phyloP scores from a whole-genome alignment of 2,797 vertebrate species.

The Adrianichthys oophorus region DNA sequence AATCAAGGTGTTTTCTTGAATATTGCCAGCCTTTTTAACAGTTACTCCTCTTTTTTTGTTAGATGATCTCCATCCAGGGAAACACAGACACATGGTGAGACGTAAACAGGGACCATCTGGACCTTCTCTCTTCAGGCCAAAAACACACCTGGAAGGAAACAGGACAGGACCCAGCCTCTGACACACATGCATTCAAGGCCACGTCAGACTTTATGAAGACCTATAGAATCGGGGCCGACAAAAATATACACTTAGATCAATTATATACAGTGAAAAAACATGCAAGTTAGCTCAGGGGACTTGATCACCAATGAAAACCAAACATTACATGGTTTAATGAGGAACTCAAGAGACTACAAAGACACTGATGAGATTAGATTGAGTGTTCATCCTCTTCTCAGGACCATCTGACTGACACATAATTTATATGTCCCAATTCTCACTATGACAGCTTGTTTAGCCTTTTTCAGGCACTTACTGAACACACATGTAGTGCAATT shows the following conservation, averaged over 20 bases:
- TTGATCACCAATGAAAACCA: constrained; percentile 27
- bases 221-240: neutral
- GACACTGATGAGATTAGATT: constrained; percentile 6
- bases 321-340: constrained; percentile 24
- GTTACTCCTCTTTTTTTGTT: constrained; percentile 17
- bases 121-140: constrained; percentile 47
- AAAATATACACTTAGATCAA: constrained; percentile 4
- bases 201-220: neutral
- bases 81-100: constrained; percentile 26
- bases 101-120: constrained; percentile 62
- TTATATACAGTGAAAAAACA: constrained; percentile 1
- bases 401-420: constrained; percentile 56
- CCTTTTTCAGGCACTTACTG: constrained; percentile 17
- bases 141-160: constrained; percentile 66
- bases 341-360: constrained; percentile 9
- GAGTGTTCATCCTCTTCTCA: constrained; percentile 20
- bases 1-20: constrained; percentile 5
- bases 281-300: constrained; percentile 22
- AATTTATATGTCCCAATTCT: constrained; percentile 48
- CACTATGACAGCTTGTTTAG: constrained; percentile 8
- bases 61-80: constrained; percentile 35
- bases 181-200: constrained; percentile 3
- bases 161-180: constrained; percentile 47
- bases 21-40: constrained; percentile 9
- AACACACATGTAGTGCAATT: constrained; percentile 5